phyloP scores from a whole-genome alignment of 2,113 vertebrate genomes.

The Vidua macroura region DNA sequence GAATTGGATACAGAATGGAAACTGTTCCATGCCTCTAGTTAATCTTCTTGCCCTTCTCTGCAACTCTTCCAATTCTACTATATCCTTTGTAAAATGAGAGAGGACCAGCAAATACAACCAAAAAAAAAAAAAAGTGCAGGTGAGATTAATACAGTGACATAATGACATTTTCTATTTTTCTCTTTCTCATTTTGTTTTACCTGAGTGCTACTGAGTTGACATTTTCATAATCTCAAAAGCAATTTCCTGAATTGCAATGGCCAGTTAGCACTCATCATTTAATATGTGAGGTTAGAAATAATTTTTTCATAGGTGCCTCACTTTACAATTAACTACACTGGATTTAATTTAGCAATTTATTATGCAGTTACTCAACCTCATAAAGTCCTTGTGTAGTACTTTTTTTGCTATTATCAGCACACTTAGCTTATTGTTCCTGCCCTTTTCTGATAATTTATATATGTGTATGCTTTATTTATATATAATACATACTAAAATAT shows the following conservation, averaged over 20 bases:
- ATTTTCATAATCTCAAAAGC: slow-evolving; percentile 16
- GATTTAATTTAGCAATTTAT: background rate
- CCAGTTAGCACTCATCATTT: slow-evolving; percentile 17
- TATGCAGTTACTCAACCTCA: background rate
- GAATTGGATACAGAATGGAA: background rate
- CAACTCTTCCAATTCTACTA: background rate
- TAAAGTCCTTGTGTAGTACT: background rate
- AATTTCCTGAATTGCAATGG: slow-evolving; percentile 13
- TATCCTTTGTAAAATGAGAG: background rate
- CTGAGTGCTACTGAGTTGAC: background rate
- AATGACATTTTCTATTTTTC: background rate
- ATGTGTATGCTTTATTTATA: background rate
- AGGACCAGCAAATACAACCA: background rate
- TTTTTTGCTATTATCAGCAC: background rate
- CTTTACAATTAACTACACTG: background rate
- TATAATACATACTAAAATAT: background rate
- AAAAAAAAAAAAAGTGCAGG: background rate
- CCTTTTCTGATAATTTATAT: background rate
- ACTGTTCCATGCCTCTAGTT: background rate
- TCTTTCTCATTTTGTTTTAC: slow-evolving; percentile 21
- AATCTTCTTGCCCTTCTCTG: background rate
- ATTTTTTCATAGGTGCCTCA: background rate
- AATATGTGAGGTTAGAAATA: background rate
- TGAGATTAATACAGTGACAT: background rate
- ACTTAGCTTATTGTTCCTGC: background rate